Evolutionary conservation across 2,888 invertebrate genomes (phyloP).

Genomic region (Drosophila neonasuta): DNA sequence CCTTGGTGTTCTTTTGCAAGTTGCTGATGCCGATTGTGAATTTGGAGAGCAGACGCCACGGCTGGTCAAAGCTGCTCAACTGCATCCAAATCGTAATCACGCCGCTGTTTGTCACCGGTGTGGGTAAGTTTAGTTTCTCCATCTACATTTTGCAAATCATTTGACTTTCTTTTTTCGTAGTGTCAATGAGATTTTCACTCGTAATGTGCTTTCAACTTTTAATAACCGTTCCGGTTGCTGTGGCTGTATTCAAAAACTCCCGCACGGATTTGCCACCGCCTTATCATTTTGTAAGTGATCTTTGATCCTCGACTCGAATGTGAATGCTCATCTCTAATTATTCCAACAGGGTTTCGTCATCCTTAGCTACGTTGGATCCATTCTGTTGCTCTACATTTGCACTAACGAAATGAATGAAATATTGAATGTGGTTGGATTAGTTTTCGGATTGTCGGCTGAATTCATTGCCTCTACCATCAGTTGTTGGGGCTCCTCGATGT

Average conservation of each 20-base stretch:
- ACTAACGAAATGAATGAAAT: constrained; percentile 19
- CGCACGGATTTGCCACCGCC: constrained; percentile 23
- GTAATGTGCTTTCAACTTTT: neutral
- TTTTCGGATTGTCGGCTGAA: constrained; percentile 16
- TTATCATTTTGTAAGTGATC: constrained; percentile 21
- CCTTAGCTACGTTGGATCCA: constrained; percentile 9
- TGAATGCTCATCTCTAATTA: neutral
- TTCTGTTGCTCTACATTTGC: constrained; percentile 12
- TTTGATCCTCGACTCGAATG: neutral
- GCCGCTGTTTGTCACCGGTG: constrained; percentile 1
- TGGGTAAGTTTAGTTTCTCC: neutral
- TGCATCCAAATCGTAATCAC: constrained; percentile 21
- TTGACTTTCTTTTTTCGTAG: neutral
- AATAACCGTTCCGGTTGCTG: constrained; percentile 15
- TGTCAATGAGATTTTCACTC: neutral
- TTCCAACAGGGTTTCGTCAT: constrained; percentile 13
- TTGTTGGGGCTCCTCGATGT: constrained; percentile 23
- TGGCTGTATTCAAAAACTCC: constrained; percentile 4
- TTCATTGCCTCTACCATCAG: constrained; percentile 24
- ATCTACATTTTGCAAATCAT: neutral
- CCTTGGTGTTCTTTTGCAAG: constrained; percentile 4
- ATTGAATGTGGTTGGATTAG: constrained; percentile 10
- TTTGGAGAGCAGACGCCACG: constrained; percentile 1
- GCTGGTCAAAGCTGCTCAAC: constrained; percentile 32
- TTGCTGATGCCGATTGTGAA: constrained; percentile 25